Base-by-base conservation (phyloP, 2,113 vertebrate species). In the Dryoscopus gambensis region DNA sequence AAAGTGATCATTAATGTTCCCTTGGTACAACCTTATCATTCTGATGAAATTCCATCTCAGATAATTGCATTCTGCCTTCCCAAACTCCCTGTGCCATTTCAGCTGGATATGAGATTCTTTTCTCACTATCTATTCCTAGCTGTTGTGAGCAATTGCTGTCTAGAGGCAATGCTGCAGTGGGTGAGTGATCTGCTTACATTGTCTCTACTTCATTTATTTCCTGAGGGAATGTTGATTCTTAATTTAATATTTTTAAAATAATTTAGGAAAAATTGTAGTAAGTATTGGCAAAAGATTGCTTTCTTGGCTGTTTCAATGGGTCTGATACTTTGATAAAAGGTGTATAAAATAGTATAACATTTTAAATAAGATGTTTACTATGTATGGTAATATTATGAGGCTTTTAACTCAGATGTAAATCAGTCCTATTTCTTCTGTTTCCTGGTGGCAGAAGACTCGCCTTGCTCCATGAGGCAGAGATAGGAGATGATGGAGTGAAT, bases 31-130 rank as follows among this genome's bases (percentile, higher is more conserved):
- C 35, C 15, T 50, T 67, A 70, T 8, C 21, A 59, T 89, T 59
- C 30, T 84, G 74, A 69, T 33, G 56, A 81, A 89, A 93, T 81
- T 94, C 73, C 16, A 35, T 47, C 56, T 84, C 39, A 59, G 56
- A 23, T 78, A 91, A 95, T 81, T 93, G 65, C 3, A 0, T 78
- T 84, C 47, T 84, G 47, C 33, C 52, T 81, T 81, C 47, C 47
- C 30, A 55, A 84, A 81, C 67, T 78, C 77, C 50, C 80, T 62
- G 35, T 84, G 46, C 68, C 73, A 30, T 84, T 96, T 91, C 86
- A 87, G n/a, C 16, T 65, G 69, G 56, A 84, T 87, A 84, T 86
- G 79, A 96, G 89, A 84, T 88, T 65, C 50, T 87, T 87, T 80
- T n/a, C 63, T 57, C 42, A 16, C 64, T 86, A 23, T 65, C 83